These are phyloP conservation scores for Subanguina moxae DNA, from an alignment of 1,140 invertebrate species.

Conservation along the genomic window DNA sequence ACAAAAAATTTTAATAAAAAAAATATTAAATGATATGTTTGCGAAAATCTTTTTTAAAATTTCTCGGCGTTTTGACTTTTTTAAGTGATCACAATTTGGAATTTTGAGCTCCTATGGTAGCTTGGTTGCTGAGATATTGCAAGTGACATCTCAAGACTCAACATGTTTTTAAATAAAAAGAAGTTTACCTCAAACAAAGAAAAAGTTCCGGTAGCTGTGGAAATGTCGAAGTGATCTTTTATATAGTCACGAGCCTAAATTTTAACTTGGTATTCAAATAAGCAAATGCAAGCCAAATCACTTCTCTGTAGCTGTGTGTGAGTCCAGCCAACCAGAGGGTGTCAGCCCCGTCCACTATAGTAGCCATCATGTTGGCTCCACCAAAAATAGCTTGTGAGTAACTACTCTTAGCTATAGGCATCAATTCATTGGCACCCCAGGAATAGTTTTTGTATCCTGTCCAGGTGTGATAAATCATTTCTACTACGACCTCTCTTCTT, in stretches of 20 bases:
- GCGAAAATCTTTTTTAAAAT: no score
- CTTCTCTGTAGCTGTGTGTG: conserved; percentile 60
- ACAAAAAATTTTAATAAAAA: no score
- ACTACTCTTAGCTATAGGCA: conserved; percentile 80
- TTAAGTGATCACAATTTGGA: no score
- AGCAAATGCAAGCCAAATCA: not conserved
- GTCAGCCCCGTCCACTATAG: conserved; percentile 91
- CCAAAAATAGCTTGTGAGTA: conserved; percentile 90
- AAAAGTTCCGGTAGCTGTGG: conserved; percentile 60
- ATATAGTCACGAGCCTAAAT: conserved; percentile 46
- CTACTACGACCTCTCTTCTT: not conserved
- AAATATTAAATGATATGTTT: no score
- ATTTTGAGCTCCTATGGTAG: no score
- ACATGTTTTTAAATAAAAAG: no score
- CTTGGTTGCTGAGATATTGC: no score
- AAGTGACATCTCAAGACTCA: not conserved
- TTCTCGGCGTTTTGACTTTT: no score
- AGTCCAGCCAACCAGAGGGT: conserved; percentile 96
- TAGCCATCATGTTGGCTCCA: conserved; percentile 69
- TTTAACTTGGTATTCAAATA: not conserved
- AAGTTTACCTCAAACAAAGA: conserved; percentile 75
- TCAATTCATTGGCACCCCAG: conserved; percentile 95
- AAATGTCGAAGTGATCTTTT: conserved; percentile 46
- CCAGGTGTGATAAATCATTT: not conserved
- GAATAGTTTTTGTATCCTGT: conserved; percentile 72